Conservation (phyloP, 1,140 invertebrate species). For the Mya arenaria region DNA sequence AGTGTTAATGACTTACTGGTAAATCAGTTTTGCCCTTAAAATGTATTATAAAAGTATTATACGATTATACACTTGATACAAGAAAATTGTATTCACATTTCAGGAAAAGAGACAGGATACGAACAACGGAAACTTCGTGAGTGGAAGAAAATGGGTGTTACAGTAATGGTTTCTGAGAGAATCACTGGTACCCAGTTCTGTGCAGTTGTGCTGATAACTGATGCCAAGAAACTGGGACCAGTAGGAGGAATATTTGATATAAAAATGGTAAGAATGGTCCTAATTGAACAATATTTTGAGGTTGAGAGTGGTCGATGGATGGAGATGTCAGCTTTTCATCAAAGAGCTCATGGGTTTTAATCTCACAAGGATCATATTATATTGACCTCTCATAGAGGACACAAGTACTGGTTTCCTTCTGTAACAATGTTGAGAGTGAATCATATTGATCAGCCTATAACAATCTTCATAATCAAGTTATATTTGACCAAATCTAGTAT, state of each 20-base stretch:
- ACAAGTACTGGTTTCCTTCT: no score
- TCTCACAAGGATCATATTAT: no score
- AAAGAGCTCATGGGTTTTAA: no score
- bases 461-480: no score
- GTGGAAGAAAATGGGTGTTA: constrained; percentile 83
- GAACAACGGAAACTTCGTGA: constrained; percentile 84
- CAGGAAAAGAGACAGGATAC: constrained; percentile 90
- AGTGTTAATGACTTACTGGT: no score
- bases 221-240: constrained; percentile 87
- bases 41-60: no score
- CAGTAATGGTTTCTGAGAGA: constrained; percentile 88
- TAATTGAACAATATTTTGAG: background rate
- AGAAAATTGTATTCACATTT: constrained; percentile 83
- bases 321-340: background rate
- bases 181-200: constrained; percentile 85
- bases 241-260: constrained; percentile 97
- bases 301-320: background rate
- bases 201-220: constrained; percentile 87
- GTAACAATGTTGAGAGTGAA: no score
- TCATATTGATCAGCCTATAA: no score
- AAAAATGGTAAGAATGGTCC: constrained; percentile 86
- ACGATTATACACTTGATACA: no score
- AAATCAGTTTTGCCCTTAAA: no score
- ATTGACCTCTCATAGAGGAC: no score
- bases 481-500: no score